Evolutionary conservation across 1,140 invertebrate species (phyloP).

Genomic region (Drosophila lacteicornis): DNA sequence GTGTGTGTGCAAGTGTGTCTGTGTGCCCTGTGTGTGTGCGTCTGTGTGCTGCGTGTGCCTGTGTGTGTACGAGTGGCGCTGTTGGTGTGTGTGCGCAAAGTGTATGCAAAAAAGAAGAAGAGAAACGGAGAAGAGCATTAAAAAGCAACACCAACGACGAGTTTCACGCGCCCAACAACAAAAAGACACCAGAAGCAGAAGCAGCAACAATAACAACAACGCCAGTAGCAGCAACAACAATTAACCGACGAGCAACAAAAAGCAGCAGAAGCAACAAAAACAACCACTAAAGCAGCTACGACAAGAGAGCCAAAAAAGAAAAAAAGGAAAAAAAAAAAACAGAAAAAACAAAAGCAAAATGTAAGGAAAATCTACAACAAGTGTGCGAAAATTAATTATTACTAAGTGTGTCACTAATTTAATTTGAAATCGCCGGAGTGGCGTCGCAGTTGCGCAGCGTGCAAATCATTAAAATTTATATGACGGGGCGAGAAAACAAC

Average conservation of each 20-base stretch:
- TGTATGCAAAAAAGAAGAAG: slow-evolving; percentile 79
- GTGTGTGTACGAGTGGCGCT: slow-evolving; percentile 50
- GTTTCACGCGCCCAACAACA: slow-evolving; percentile 68
- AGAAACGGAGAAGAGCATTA: slow-evolving; percentile 78
- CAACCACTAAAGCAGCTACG: slow-evolving; percentile 15
- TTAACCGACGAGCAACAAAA: slow-evolving; percentile 39
- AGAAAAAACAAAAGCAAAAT: slow-evolving; percentile 38
- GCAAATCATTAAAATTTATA: slow-evolving; percentile 78
- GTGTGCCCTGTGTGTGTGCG: slow-evolving; percentile 33
- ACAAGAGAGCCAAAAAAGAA: slow-evolving; percentile 30
- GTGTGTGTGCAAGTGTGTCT: slow-evolving; percentile 33
- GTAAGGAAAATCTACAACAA: slow-evolving; percentile 71
- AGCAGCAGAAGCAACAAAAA: slow-evolving; percentile 31
- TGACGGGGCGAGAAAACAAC: slow-evolving; percentile 37
- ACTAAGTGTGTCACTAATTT: slow-evolving; percentile 83
- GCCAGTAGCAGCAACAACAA: slow-evolving; percentile 41
- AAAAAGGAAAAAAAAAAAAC: not conserved
- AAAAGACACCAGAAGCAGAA: slow-evolving; percentile 41
- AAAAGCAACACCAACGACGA: slow-evolving; percentile 62
- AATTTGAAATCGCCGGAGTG: slow-evolving; percentile 61
- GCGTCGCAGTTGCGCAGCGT: slow-evolving; percentile 68
- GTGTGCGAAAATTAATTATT: slow-evolving; percentile 83
- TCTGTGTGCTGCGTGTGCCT: slow-evolving; percentile 30
- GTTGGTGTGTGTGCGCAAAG: slow-evolving; percentile 68
- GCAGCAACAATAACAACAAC: slow-evolving; percentile 31